phyloP scores from a whole-genome alignment of 2,113 vertebrate species.

The Phaetusa simplex region DNA sequence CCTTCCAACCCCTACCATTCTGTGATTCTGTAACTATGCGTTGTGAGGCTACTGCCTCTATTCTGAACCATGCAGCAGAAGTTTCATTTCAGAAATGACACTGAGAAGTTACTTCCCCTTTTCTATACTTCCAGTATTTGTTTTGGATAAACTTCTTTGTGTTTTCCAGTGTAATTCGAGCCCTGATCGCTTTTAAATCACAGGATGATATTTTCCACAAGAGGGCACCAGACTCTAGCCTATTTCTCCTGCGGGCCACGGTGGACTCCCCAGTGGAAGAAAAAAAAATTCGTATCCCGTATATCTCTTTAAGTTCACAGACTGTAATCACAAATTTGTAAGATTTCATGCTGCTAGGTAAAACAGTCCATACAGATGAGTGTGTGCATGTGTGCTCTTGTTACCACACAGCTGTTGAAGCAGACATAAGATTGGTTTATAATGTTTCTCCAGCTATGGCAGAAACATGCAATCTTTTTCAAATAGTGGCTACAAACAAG shows the following conservation, averaged over 20 bases:
- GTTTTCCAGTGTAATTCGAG: neutral
- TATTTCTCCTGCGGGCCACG: neutral
- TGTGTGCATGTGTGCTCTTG: neutral
- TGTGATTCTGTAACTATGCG: neutral
- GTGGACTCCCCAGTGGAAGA: neutral
- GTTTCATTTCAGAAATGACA: neutral
- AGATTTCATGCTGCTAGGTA: neutral
- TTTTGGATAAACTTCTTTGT: neutral
- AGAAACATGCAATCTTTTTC: neutral
- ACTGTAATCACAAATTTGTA: neutral
- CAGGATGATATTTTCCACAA: neutral
- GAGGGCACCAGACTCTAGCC: conserved; percentile 53
- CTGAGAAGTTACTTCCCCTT: neutral
- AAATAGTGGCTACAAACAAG: neutral
- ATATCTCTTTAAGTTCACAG: neutral
- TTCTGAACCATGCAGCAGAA: neutral
- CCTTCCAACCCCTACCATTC: too few species aligned
- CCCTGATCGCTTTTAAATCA: neutral
- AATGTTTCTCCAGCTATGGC: neutral
- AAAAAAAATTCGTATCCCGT: neutral
- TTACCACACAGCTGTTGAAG: neutral
- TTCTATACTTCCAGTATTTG: neutral
- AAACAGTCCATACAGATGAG: neutral
- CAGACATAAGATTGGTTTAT: neutral
- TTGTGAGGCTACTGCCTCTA: neutral